Conservation (phyloP, 2,888 invertebrate species). For the Lutraria lutraria region DNA sequence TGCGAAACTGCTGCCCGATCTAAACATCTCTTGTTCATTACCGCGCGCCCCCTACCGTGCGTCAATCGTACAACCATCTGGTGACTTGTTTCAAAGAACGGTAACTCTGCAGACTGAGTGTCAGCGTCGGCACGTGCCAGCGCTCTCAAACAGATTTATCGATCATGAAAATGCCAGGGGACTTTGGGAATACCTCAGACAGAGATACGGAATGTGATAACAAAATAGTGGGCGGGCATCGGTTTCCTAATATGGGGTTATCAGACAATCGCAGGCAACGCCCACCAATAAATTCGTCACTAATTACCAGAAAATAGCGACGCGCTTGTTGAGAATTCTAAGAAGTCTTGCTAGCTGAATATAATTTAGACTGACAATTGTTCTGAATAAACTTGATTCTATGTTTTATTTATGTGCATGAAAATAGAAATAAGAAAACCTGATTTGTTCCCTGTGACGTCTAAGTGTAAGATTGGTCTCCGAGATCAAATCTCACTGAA, state of each 20-base stretch:
- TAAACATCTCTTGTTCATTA: conserved; percentile 52
- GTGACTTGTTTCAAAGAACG: conserved; percentile 56
- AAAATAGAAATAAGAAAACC: too few relatives aligned
- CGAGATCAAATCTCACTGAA: too few relatives aligned
- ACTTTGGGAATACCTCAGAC: conserved; percentile 46
- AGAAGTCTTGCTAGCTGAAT: background rate
- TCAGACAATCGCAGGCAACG: background rate
- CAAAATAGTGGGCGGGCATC: conserved; percentile 17
- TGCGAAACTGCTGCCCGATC: conserved; percentile 24
- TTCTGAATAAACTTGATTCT: too few relatives aligned
- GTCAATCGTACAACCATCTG: conserved; percentile 57
- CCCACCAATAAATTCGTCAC: conserved; percentile 29
- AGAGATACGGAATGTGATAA: conserved; percentile 36
- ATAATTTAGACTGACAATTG: too few relatives aligned
- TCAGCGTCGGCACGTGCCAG: conserved; percentile 58
- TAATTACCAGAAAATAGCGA: background rate
- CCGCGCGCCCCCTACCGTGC: conserved; percentile 54
- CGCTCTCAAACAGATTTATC: conserved; percentile 57
- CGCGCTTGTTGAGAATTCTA: background rate
- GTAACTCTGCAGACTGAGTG: conserved; percentile 58
- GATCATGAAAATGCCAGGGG: conserved; percentile 64
- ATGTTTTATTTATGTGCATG: too few relatives aligned
- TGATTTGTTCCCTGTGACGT: too few relatives aligned
- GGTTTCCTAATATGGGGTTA: conserved; percentile 31
- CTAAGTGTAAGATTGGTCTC: too few relatives aligned